Evolutionary conservation across 2,888 invertebrate species (phyloP), one percentile per base, ranked within the genome.

Genomic region (Eumerus sabulonum): DNA sequence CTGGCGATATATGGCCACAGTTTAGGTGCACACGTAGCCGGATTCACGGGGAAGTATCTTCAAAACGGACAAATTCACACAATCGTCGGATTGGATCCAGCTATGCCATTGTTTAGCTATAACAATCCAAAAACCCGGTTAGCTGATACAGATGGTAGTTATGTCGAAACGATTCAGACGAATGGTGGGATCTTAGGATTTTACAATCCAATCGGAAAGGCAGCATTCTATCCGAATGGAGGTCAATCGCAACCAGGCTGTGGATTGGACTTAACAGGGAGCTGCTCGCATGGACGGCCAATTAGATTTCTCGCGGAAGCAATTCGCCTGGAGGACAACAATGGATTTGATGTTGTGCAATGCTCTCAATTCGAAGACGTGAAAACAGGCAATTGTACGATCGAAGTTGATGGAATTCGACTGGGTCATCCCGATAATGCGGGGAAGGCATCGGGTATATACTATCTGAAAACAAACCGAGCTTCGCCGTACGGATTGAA

Each of bases 21-120:
- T 76, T 87, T 92, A 68, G 92, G 92, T 0, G 92, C 92, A 0
- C 92, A 92, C 82, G 91, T 91, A 1, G 90, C 91, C n/a, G 92
- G 92, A 0, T 91, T 90, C 68, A 90, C 92, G 9, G 92, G 92
- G 2, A 92, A 91, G 79, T 90, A 90, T 82, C 88, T 91, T 0
- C 89, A 88, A 60, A 84, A 90, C 83, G 92, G 92, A 35, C 90
- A 91, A 53, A 89, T 92, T 59, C 91, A 91, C 84, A 91, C 92
- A 14, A 92, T 92, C 57, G 90, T 92, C 76, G 92, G 86, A 17
- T 82, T 88, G 62, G 88, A 88, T 82, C 86, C 88, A 4, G 88
- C 88, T 1, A 73, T 84, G n/a, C 86, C 87, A 9, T 74, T 86
- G 7, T 88, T 84, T 82, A 82, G 59, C 57, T 85, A 84, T 44